Base-by-base conservation (phyloP, 2,797 vertebrate genomes). In the Psittacula derbiana region DNA sequence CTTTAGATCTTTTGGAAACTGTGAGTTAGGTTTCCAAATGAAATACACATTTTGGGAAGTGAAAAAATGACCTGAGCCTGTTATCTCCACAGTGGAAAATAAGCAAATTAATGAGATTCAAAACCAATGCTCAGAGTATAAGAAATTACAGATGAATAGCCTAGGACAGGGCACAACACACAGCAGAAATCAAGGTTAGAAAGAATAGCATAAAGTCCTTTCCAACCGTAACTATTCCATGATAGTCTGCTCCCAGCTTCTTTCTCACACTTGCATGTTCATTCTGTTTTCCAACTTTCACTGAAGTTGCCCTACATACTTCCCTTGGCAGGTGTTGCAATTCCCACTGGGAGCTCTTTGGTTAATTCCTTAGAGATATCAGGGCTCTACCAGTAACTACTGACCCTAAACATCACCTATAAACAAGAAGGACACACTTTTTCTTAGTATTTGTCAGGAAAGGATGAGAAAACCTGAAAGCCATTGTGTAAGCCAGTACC, bases 371-470 rank as follows among this genome's bases (percentile, higher is more conserved):
- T 24, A 9, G 25, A 33, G 41, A 9, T 19, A 52, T 3, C 31
- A 18, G 16, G 8, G 28, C 41, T 83, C 27, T 46, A 14, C n/a
- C 16, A 62, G 10, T 24, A 62, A 76, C 46, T 16, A 60, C 25
- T 20, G 38, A 64, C 30, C 23, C 38, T 38, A 41, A 85, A 67
- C 41, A 44, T 15, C 10, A 28, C 46, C 18, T 44, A 27, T 8
- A 8, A 66, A 30, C 19, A 28, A 6, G 20, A 73, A 50, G 36
- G 2, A 5, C 11, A 8, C 8, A 3, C 1, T 0, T 6, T 17
- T n/a, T 76, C 25, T 40, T 7, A 40, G 21, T 5, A 36, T n/a
- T 27, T 62, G 12, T 27, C 36, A 58, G 31, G n/a, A 40, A 76
- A 88, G 13, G 1, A 49, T 0, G 4, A 44, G 11, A 23, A 33